Base-by-base conservation (phyloP, 2,888 invertebrate genomes). In the Apamea anceps region DNA sequence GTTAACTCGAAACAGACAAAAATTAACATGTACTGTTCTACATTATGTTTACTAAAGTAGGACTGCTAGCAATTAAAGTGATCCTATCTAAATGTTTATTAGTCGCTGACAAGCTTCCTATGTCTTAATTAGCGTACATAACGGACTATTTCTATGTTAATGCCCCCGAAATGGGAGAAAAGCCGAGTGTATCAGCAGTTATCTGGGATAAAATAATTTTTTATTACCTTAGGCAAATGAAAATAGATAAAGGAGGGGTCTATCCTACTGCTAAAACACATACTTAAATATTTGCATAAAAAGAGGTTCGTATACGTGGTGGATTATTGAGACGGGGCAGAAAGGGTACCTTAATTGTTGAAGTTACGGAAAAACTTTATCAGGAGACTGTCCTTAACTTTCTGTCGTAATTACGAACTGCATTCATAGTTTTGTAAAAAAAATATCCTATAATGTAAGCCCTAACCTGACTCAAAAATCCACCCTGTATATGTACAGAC, bases 21-120 rank as follows among this genome's bases (percentile, higher is more conserved):
- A 65, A 81, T 51, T 13, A 45, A 71, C n/a, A 65, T 12, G n/a
- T 72, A 79, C 72, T 67, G 37, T 54, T 48, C 3, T 37, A 67
- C 62, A 62, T 32, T 72, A n/a, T 72, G 57, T 74, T 72, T 60
- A 65, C 79, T 70, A 75, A 72, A 83, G 48, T 68, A 48, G 60
- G 57, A 63, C 65, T 60, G 48, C 65, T 72, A 62, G 70, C 67
- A 70, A 73, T 75, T 70, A 87, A 75, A 77, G 25, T 73, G 85
- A 77, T 85, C 62, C 68, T 85, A 87, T 87, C 87, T 80, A 71
- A 85, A 87, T 73, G 85, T 87, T 85, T 85, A 77, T 85, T 80
- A 80, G 72, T 70, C 62, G 72, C 65, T 76, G 80, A 85, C 76
- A 73, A 80, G 74, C 80, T 80, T 66, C 75, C 75, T 66, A 86